Evolutionary conservation across 2,888 invertebrate species (phyloP), one percentile per base, ranked within the genome.

Genomic region (Agrochola litura): DNA sequence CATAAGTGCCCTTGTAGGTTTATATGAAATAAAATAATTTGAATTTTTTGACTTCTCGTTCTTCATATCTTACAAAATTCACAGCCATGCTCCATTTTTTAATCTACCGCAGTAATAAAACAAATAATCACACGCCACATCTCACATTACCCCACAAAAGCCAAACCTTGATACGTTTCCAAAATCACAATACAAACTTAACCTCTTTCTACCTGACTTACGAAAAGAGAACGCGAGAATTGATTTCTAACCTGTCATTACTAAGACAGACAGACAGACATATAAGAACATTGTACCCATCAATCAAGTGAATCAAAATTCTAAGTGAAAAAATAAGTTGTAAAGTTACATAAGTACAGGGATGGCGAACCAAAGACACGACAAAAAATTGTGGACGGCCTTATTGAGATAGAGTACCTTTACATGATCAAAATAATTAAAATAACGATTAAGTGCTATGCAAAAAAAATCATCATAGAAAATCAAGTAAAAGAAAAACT

Each of bases 211-310:
- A 72, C 5, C 14, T 43, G 22, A 66, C 43, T 71, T 77, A 83
- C 63, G 63, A 78, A 77, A 78, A 77, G 6, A 49, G 25, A 72
- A 30, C 56, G 46, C n/a, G 46, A 49, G 67, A 74, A 83, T 83
- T 79, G 63, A 85, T 72, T 73, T 74, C 60, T 12, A 79, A 65
- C 63, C 78, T 74, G 60, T 86, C 72, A 86, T 88, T 86, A 86
- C 54, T 5, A 22, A 79, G 83, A 87, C 78, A 52, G 52, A 52
- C 22, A 65, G 65, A 81, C 72, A 10, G 56, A 58, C 58, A 19
- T 73, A 74, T 87, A 63, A 74, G 30, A 52, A 37, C 60, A 75
- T 30, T 56, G 60, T 64, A 81, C 46, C 81, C 71, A 84, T 82
- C 81, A 84, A 80, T 82, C 81, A 84, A 68, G 52, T 30, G 43